Percentiles rank a stretch among this genome's conserved stretches.
Conservation (phyloP, 2,797 vertebrate species). For the Pseudochromis fuscus region DNA sequence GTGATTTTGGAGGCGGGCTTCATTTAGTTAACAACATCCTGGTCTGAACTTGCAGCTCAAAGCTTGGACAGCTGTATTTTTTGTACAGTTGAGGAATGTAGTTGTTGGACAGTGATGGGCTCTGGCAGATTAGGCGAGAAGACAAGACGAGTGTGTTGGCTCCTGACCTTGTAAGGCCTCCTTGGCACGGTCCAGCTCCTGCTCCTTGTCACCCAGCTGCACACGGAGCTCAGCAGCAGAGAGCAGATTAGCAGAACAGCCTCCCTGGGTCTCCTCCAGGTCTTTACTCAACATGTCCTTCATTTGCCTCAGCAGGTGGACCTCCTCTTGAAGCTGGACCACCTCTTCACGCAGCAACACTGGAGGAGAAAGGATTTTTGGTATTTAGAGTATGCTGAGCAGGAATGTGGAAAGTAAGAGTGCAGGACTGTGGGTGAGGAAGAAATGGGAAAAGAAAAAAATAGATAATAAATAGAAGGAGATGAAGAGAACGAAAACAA, state of each 20-base stretch:
- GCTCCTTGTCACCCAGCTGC: conserved; percentile 95
- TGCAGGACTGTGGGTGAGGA: neutral
- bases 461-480: neutral
- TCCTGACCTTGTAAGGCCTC: conserved; percentile 94
- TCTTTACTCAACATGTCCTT: conserved; percentile 98
- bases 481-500: neutral
- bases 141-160: neutral
- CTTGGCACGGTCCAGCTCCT: conserved; percentile 95
- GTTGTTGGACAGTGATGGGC: conserved; percentile 15
- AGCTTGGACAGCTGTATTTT: conserved; percentile 28
- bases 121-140: conserved; percentile 20
- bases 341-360: conserved; percentile 92
- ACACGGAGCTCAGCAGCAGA: conserved; percentile 95
- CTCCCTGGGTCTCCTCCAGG: conserved; percentile 92
- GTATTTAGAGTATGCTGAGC: conserved; percentile 33
- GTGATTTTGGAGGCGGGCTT: too few relatives aligned
- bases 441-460: neutral
- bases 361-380: conserved; percentile 34
- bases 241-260: conserved; percentile 91
- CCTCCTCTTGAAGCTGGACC: conserved; percentile 95
- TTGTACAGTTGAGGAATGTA: conserved; percentile 23
- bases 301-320: conserved; percentile 96
- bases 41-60: too few relatives aligned
- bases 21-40: too few relatives aligned
- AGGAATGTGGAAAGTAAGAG: conserved; percentile 11